These are phyloP conservation scores for Drosophila watanabei DNA, from an alignment of 1,140 invertebrate species.

Conservation along the genomic window DNA sequence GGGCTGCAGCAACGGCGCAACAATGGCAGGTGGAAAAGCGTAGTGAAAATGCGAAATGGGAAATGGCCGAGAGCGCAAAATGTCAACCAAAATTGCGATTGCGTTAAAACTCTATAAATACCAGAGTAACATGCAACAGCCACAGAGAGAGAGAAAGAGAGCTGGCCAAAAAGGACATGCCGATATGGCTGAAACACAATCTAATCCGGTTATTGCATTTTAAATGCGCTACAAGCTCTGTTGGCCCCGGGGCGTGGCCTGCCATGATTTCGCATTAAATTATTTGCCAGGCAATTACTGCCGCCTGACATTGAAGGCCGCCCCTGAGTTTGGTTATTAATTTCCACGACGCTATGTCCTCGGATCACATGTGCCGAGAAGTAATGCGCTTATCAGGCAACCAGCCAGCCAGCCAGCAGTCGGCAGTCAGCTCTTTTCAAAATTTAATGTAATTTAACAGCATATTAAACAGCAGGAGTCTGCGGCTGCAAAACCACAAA, in stretches of 20 bases:
- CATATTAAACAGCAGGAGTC: slow-evolving; percentile 77
- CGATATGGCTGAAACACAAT: slow-evolving; percentile 79
- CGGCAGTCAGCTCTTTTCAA: slow-evolving; percentile 60
- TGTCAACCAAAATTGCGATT: slow-evolving; percentile 83
- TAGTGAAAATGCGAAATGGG: slow-evolving; percentile 30
- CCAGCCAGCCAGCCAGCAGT: slow-evolving; percentile 37
- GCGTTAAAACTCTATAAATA: slow-evolving; percentile 85
- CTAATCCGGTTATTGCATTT: slow-evolving; percentile 84
- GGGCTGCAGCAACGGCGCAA: slow-evolving; percentile 46
- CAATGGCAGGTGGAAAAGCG: slow-evolving; percentile 39
- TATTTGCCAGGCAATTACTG: slow-evolving; percentile 57
- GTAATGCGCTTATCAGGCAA: slow-evolving; percentile 70
- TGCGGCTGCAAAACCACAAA: slow-evolving; percentile 50
- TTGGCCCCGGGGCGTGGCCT: slow-evolving; percentile 27
- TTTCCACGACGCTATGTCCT: not conserved
- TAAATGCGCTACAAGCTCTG: slow-evolving; percentile 72
- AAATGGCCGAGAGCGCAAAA: slow-evolving; percentile 70
- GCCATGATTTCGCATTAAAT: slow-evolving; percentile 49
- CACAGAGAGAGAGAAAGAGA: slow-evolving; percentile 2
- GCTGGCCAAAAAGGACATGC: slow-evolving; percentile 57
- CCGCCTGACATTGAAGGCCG: slow-evolving; percentile 43
- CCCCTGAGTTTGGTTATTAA: slow-evolving; percentile 6
- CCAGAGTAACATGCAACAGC: slow-evolving; percentile 77
- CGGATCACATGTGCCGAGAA: slow-evolving; percentile 14
- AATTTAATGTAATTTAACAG: slow-evolving; percentile 82